phyloP scores from a whole-genome alignment of 2,113 vertebrate genomes.

The Scytalopus superciliaris region DNA sequence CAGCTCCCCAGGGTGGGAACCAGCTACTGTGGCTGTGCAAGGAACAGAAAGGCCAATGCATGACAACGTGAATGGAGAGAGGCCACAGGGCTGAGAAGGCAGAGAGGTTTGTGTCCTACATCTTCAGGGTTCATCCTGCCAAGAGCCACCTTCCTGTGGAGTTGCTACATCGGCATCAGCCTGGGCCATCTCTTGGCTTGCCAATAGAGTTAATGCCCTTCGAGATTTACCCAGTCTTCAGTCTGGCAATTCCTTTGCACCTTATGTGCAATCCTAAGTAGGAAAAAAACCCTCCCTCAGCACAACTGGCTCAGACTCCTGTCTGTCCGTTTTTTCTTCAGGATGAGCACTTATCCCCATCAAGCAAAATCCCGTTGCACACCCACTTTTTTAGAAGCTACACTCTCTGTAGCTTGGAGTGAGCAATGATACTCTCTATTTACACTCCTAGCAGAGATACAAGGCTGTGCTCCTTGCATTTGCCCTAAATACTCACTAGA shows the following conservation, averaged over 20 bases:
- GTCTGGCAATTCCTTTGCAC: not conserved
- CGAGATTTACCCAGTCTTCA: not conserved
- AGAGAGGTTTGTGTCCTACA: not conserved
- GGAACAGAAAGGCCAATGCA: not conserved
- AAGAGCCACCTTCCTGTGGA: not conserved
- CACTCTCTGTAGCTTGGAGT: accelerated
- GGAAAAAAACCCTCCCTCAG: not conserved
- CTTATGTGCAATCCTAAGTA: not conserved
- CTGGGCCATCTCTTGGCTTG: not conserved
- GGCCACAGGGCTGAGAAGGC: not conserved
- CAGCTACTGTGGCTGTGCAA: not conserved
- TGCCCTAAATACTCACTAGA: not conserved
- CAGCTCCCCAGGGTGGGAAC: not conserved
- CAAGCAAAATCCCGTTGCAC: not conserved
- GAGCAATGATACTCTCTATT: not conserved
- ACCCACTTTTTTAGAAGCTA: not conserved
- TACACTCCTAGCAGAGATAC: not conserved
- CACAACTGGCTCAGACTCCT: not conserved
- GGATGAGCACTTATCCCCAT: not conserved
- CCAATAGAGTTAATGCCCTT: accelerated
- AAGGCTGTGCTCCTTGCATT: not conserved
- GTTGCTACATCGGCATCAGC: accelerated
- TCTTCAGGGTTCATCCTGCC: not conserved
- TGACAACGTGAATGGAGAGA: not conserved
- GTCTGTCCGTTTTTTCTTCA: not conserved